Evolutionary conservation across 2,888 invertebrate species (phyloP).

Genomic region (Brenthis daphne): DNA sequence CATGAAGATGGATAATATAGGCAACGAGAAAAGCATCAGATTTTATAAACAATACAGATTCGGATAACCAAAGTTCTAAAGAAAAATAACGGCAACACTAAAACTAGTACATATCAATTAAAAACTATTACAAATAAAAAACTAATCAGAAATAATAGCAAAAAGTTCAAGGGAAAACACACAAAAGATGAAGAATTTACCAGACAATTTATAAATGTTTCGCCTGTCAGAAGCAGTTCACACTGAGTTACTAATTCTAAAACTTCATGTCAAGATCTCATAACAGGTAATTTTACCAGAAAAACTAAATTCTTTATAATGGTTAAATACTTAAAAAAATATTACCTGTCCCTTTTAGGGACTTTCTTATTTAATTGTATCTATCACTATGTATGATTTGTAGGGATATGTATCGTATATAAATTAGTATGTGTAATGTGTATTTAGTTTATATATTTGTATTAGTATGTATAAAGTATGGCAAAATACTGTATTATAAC

Average conservation of each 20-base stretch:
- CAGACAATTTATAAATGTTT: slow-evolving; percentile 74
- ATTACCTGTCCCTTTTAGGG: too few species aligned
- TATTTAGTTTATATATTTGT: too few species aligned
- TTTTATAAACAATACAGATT: slow-evolving; percentile 40
- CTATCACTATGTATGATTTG: too few species aligned
- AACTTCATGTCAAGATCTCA: slow-evolving; percentile 73
- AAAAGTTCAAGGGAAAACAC: slow-evolving; percentile 10
- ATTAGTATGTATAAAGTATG: too few species aligned
- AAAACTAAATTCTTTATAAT: slow-evolving; percentile 17
- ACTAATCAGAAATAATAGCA: too few species aligned
- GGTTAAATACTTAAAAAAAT: not conserved
- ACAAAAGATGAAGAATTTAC: slow-evolving; percentile 41
- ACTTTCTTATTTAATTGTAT: too few species aligned
- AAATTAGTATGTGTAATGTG: too few species aligned
- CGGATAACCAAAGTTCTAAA: slow-evolving; percentile 36
- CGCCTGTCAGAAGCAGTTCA: slow-evolving; percentile 70
- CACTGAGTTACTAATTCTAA: slow-evolving; percentile 71
- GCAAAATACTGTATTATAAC: too few species aligned
- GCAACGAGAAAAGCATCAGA: slow-evolving; percentile 59
- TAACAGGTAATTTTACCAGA: slow-evolving; percentile 57
- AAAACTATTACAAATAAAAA: too few species aligned
- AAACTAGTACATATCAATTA: slow-evolving; percentile 14
- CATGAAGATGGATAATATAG: slow-evolving; percentile 74
- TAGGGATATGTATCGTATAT: too few species aligned
- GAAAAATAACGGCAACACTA: slow-evolving; percentile 35